Evolutionary conservation across 2,888 invertebrate species (phyloP).

Genomic region (Drosophila mercatorum): DNA sequence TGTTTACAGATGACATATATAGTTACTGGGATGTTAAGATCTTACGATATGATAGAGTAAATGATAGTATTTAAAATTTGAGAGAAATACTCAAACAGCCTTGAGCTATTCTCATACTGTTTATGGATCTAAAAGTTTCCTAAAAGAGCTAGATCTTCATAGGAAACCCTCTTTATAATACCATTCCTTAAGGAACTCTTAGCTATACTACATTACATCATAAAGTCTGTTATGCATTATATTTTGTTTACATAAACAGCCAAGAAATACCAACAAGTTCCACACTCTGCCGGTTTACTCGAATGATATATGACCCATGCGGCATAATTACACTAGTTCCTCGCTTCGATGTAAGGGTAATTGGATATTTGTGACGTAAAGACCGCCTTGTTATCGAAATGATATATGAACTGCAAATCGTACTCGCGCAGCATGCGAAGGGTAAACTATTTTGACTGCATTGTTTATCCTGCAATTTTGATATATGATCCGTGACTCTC

Average conservation of each 20-base stretch:
- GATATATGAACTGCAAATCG: constrained; percentile 26
- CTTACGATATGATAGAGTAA: background rate
- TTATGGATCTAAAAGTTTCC: no score
- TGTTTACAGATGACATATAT: background rate
- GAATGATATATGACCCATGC: constrained; percentile 17
- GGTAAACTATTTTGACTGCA: constrained; percentile 4
- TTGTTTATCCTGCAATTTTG: constrained; percentile 30
- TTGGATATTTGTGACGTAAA: background rate
- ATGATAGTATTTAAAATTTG: background rate
- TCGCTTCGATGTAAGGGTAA: constrained; percentile 7
- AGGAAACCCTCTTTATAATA: no score
- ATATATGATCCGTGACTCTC: constrained; percentile 36
- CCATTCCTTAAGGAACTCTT: no score
- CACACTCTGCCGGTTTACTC: background rate
- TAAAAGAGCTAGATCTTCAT: no score
- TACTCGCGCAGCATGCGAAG: constrained; percentile 2
- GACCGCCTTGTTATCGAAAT: constrained; percentile 13
- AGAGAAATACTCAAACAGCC: no score
- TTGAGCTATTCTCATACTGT: no score
- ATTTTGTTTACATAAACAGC: background rate
- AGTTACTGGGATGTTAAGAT: background rate
- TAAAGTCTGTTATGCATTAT: background rate
- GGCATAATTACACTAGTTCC: background rate
- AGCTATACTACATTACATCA: no score
- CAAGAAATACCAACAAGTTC: no score